Evolutionary conservation across 2,113 vertebrate species (phyloP).

Genomic region (Cavia aperea): DNA sequence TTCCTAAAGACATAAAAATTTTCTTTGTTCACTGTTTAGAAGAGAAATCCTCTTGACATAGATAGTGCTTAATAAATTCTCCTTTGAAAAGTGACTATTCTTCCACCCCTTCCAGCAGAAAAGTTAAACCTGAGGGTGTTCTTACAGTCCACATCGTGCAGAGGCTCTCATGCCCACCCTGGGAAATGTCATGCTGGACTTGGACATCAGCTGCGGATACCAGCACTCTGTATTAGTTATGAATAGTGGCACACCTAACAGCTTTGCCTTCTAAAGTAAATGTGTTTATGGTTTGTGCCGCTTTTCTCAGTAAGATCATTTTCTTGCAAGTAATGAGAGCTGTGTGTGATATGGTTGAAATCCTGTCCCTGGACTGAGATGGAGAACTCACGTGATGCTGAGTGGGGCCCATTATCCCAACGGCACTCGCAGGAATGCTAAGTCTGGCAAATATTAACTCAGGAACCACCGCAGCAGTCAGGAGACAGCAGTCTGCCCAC

Average conservation of each 20-base stretch:
- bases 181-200: not conserved
- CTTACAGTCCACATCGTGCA: not conserved
- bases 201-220: not conserved
- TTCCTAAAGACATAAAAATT: not conserved
- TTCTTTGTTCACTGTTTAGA: not conserved
- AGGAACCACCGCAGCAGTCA: slow-evolving; percentile 32
- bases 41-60: not conserved
- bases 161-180: not conserved
- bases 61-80: not conserved
- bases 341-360: slow-evolving; percentile 62
- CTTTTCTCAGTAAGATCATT: slow-evolving; percentile 60
- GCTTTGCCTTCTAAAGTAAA: slow-evolving; percentile 47
- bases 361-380: slow-evolving; percentile 52
- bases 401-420: slow-evolving; percentile 59
- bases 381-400: slow-evolving; percentile 50
- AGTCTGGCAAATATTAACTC: slow-evolving; percentile 66
- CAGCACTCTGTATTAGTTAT: not conserved
- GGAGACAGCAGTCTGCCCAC: slow-evolving; percentile 47
- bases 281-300: slow-evolving; percentile 56
- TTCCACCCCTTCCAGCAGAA: not conserved
- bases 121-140: not conserved
- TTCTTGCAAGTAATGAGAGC: slow-evolving; percentile 60
- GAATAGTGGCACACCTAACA: not conserved
- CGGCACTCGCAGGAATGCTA: slow-evolving; percentile 52
- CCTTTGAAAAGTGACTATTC: not conserved